Percentiles rank a stretch among this genome's conserved stretches.
These are phyloP conservation scores for Pammene aurita DNA, from an alignment of 2,888 invertebrate genomes.

Conservation along the genomic window DNA sequence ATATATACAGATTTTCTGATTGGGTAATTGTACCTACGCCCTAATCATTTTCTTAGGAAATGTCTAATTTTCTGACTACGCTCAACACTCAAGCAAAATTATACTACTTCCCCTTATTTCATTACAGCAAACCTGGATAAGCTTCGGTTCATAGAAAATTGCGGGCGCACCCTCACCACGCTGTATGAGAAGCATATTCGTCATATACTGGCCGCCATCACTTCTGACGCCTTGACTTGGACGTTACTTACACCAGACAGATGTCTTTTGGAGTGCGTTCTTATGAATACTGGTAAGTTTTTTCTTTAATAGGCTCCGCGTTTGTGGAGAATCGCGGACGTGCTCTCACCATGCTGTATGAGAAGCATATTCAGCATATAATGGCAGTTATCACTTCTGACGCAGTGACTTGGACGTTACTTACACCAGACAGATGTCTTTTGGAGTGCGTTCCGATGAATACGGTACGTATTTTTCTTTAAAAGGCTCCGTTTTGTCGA, in stretches of 20 bases:
- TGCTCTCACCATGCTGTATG: too few relatives aligned
- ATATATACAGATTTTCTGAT: too few relatives aligned
- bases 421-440: slow-evolving; percentile 86
- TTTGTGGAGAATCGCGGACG: too few relatives aligned
- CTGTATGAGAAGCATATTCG: slow-evolving; percentile 81
- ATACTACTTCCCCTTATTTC: neutral
- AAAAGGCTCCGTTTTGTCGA: too few relatives aligned
- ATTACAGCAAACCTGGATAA: slow-evolving; percentile 74
- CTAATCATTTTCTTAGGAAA: too few relatives aligned
- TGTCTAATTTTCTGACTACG: too few relatives aligned
- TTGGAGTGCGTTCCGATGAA: slow-evolving; percentile 85
- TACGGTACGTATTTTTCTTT: slow-evolving; percentile 64
- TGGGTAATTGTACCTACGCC: too few relatives aligned
- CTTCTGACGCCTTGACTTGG: slow-evolving; percentile 85
- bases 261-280: slow-evolving; percentile 85
- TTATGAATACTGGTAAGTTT: slow-evolving; percentile 77
- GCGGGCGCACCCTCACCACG: slow-evolving; percentile 65
- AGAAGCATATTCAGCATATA: slow-evolving; percentile 69
- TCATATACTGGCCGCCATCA: slow-evolving; percentile 79
- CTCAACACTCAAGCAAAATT: too few relatives aligned
- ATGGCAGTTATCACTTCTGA: slow-evolving; percentile 81
- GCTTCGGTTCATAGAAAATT: slow-evolving; percentile 69
- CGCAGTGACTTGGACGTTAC: slow-evolving; percentile 85
- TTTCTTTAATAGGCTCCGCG: neutral
- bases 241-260: slow-evolving; percentile 85